A percentile compares a stretch with the other conserved stretches of the same genome.
Evolutionary conservation across 2,797 vertebrate genomes (phyloP).

Genomic region (Lagothrix lagotricha): DNA sequence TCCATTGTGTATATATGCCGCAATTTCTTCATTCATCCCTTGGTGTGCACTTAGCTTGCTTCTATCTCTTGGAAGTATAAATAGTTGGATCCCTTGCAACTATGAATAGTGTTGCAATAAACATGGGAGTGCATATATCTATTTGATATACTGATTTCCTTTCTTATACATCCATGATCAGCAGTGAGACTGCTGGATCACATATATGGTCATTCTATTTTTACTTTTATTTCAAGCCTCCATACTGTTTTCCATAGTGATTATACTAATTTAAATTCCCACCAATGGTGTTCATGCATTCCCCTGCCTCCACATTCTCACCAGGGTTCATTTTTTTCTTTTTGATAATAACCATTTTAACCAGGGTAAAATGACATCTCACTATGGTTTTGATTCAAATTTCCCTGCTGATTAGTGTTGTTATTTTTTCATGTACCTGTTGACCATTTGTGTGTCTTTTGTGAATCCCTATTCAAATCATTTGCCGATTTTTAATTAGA

Average conservation of each 20-base stretch:
- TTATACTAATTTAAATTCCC: background rate
- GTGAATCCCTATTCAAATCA: background rate
- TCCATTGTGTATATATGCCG: background rate
- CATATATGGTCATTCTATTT: too few relatives aligned
- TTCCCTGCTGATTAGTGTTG: background rate
- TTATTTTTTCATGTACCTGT: background rate
- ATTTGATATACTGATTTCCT: background rate
- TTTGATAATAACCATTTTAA: background rate
- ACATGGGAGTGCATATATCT: background rate
- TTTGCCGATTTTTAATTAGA: background rate
- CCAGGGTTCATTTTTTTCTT: background rate
- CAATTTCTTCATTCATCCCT: background rate
- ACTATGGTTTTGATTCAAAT: background rate
- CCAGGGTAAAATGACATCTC: background rate
- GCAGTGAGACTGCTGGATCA: too few relatives aligned
- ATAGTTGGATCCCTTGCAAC: background rate
- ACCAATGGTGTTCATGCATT: background rate
- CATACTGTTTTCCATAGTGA: too few relatives aligned
- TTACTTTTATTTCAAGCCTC: too few relatives aligned
- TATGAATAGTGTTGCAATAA: background rate
- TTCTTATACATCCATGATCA: too few relatives aligned
- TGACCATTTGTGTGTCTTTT: background rate
- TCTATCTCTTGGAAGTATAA: background rate
- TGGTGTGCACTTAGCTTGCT: background rate
- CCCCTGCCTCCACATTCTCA: background rate